Evolutionary conservation across 2,113 vertebrate species (phyloP), one percentile per base, ranked within the genome.

Genomic region (Rafetus swinhoei): DNA sequence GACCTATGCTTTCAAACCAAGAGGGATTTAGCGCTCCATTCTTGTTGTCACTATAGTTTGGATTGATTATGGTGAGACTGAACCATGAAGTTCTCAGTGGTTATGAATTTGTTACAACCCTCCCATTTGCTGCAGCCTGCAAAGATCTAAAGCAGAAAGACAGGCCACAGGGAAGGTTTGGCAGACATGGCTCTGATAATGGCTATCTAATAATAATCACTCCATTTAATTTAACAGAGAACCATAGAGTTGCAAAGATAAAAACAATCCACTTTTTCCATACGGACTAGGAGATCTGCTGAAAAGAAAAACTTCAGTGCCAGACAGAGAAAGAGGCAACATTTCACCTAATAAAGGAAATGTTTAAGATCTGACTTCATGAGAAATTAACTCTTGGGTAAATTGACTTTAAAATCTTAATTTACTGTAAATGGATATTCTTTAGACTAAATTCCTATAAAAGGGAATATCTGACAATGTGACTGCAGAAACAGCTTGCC

Each of bases 311-410:
- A 94, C 82, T 87, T 89, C 85, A 79, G 90, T 95, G 94, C 95
- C 97, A 95, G 90, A 94, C 89, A 94, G 94, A 95, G 94, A 96
- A 76, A 96, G 96, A 94, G 94, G 95, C 95, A 97, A 93, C 29
- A 4, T 92, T 96, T 95, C 89, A 88, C 88, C 91, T 97, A 95
- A 97, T 93, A 96, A 97, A 97, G 93, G 96, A 97, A 93, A 97
- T 97, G 93, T 97, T 96, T 95, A 86, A 97, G 86, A 94, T 91
- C 84, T 97, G 96, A 97, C 95, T 94, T 97, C 89, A 97, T 95
- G 62, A 85, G 97, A 96, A 97, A 97, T 96, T 95, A 97, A 95
- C 92, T 96, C 94, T 94, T 62, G 83, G 92, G 81, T 94, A 94
- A 69, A 93, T 89, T 91, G 87, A 19, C 77, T 94, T 96, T 96